Evolutionary conservation across 2,113 vertebrate species (phyloP).

Genomic region (Leucosticte australis): DNA sequence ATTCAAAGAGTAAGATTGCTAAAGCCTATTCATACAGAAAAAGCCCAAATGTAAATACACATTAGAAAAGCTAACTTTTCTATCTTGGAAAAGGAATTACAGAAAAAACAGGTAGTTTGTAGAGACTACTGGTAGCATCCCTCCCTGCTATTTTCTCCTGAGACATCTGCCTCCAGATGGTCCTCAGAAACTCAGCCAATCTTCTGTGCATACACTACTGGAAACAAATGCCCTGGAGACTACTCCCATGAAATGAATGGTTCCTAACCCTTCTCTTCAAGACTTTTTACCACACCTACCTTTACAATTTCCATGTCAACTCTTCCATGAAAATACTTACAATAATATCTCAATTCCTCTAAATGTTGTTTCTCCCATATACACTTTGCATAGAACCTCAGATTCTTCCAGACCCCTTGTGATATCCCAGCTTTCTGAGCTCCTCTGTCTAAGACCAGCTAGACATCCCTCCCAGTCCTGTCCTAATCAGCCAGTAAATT

Average conservation of each 20-base stretch:
- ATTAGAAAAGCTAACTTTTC: not conserved
- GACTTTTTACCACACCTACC: not conserved
- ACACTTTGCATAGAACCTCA: not conserved
- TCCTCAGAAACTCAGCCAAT: not conserved
- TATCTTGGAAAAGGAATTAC: not conserved
- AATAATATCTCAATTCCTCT: not conserved
- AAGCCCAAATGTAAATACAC: not conserved
- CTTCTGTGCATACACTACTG: not conserved
- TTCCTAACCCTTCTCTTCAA: not conserved
- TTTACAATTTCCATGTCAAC: not conserved
- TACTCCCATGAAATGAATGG: not conserved
- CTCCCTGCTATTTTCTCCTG: not conserved
- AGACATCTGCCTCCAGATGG: not conserved
- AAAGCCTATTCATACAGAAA: not conserved
- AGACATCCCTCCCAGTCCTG: not conserved
- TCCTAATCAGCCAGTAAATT: not conserved
- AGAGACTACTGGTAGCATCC: not conserved
- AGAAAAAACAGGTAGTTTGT: not conserved
- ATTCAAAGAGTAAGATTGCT: not conserved
- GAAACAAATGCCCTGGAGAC: not conserved
- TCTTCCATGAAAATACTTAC: not conserved
- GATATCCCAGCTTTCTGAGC: not conserved
- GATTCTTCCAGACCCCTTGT: not conserved
- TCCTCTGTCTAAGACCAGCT: not conserved
- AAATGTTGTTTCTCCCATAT: not conserved